These are phyloP conservation scores for Pycnomerus fuliginosus DNA, from an alignment of 2,888 invertebrate species.

Conservation along the genomic window DNA sequence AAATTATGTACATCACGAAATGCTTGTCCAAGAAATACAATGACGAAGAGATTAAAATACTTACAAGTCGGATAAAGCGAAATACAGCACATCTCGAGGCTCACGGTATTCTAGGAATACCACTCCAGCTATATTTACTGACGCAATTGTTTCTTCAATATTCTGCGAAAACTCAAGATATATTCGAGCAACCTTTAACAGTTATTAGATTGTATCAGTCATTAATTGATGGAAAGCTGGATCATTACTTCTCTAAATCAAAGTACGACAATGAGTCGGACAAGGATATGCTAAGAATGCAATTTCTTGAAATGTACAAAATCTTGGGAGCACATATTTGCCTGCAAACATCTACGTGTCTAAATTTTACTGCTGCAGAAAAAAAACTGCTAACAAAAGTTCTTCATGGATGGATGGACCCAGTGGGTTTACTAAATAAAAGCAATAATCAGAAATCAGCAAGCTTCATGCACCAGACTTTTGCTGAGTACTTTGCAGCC, in stretches of 20 bases:
- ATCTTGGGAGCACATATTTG: too few species aligned
- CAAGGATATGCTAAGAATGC: background rate
- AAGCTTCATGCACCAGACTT: background rate
- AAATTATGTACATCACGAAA: background rate
- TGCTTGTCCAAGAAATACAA: background rate
- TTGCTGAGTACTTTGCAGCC: too few species aligned
- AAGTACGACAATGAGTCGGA: background rate
- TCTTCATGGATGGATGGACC: background rate
- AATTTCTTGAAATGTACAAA: too few species aligned
- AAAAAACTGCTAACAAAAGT: too few species aligned
- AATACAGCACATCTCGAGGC: too few species aligned
- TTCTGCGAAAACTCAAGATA: background rate
- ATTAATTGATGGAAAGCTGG: too few species aligned
- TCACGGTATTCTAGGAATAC: background rate
- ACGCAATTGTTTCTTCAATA: background rate
- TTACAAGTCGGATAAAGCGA: background rate
- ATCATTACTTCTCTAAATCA: background rate
- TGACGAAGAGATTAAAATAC: background rate
- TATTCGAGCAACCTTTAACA: too few species aligned
- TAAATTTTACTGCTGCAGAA: too few species aligned
- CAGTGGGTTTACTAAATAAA: background rate
- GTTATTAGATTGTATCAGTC: too few species aligned
- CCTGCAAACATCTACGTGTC: too few species aligned
- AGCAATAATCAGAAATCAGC: conserved; percentile 1
- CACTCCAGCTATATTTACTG: background rate